A percentile compares a stretch with the other conserved stretches of the same genome.
Conservation (phyloP, 2,888 invertebrate species). For the Drosophila lacicola region DNA sequence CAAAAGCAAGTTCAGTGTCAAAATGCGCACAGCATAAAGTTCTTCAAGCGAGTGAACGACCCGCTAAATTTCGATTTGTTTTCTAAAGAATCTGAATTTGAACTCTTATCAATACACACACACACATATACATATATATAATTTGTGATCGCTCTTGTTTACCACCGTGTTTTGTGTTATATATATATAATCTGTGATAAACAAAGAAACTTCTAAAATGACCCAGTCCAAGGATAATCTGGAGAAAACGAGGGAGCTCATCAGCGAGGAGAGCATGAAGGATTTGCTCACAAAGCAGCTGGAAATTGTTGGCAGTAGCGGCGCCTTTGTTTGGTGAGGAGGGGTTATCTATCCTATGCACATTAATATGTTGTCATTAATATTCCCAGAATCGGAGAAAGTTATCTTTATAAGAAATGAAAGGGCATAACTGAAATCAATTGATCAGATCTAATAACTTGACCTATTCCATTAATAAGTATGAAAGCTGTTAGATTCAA, state of each 20-base stretch:
- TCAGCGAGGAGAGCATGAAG: conserved; percentile 83
- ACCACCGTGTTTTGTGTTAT: not conserved
- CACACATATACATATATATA: too few species aligned
- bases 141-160: not conserved
- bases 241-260: conserved; percentile 73
- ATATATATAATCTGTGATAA: conserved; percentile 49
- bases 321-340: conserved; percentile 83
- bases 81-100: conserved; percentile 3
- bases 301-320: conserved; percentile 83
- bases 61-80: conserved; percentile 2
- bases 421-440: not conserved
- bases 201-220: conserved; percentile 33
- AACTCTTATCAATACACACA: conserved; percentile 7
- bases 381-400: not conserved
- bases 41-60: conserved; percentile 24
- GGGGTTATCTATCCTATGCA: not conserved
- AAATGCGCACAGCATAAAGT: conserved; percentile 36
- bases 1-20: conserved; percentile 70
- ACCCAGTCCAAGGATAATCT: conserved; percentile 60
- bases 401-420: conserved; percentile 2
- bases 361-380: not conserved
- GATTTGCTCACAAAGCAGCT: conserved; percentile 83
- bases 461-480: conserved; percentile 5
- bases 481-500: not conserved
- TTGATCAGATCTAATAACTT: not conserved